Evolutionary conservation across 2,797 vertebrate genomes (phyloP).

Genomic region (Hydrolagus colliei): DNA sequence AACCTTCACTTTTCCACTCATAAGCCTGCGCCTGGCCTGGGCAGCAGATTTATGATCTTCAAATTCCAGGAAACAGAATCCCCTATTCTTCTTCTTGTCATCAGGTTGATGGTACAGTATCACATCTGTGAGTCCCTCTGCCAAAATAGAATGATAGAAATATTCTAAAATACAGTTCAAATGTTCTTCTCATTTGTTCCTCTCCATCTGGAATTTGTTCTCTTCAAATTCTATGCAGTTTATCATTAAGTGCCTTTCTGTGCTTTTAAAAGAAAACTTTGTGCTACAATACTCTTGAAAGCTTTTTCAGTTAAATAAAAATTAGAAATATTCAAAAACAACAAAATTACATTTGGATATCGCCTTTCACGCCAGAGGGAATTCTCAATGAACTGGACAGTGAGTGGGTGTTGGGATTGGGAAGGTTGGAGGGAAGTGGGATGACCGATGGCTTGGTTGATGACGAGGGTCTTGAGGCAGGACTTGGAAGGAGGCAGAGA

Average conservation of each 20-base stretch:
- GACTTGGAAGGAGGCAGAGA: no score
- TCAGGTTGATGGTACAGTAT: conserved; percentile 94
- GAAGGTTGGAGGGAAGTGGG: no score
- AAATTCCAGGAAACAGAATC: conserved; percentile 97
- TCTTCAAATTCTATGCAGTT: neutral
- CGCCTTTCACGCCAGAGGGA: no score
- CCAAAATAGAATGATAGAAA: conserved; percentile 9
- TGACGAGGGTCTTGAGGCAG: no score
- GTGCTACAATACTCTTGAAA: neutral
- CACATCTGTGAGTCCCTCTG: conserved; percentile 94
- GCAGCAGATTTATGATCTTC: conserved; percentile 98
- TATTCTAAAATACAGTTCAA: neutral
- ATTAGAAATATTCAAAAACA: neutral
- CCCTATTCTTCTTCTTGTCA: conserved; percentile 94
- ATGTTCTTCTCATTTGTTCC: neutral
- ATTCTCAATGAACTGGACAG: no score
- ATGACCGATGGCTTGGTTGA: no score
- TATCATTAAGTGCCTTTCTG: neutral
- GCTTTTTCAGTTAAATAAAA: neutral
- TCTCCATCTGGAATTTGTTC: neutral
- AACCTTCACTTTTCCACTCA: conserved; percentile 96
- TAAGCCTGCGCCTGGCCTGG: conserved; percentile 88
- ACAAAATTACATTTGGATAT: no score
- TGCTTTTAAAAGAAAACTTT: neutral
- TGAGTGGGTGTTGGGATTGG: no score